These are phyloP conservation scores for Amniataba percoides DNA, from an alignment of 2,797 vertebrate species.

Conservation along the genomic window DNA sequence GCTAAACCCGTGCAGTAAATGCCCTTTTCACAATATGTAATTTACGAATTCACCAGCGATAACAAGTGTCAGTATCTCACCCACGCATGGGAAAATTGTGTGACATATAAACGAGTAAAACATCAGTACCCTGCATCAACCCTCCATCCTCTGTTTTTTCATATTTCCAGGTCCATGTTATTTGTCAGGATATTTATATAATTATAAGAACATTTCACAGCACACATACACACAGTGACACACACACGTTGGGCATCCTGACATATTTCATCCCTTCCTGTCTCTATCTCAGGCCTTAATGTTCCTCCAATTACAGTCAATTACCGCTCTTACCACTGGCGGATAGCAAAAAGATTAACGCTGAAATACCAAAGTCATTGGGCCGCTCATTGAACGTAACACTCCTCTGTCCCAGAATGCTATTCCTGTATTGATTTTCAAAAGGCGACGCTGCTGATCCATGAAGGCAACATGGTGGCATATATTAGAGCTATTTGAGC, in stretches of 20 bases:
- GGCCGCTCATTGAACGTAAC: conserved; percentile 69
- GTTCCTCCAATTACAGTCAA: conserved; percentile 70
- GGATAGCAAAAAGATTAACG: conserved; percentile 66
- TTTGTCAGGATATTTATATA: conserved; percentile 49
- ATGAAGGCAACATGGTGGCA: conserved; percentile 81
- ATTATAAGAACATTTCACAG: conserved; percentile 50
- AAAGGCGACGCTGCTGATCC: conserved; percentile 79
- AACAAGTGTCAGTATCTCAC: conserved; percentile 6
- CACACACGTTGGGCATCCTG: conserved; percentile 34
- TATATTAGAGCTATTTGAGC: conserved; percentile 82
- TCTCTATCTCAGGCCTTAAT: conserved; percentile 54
- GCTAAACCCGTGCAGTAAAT: neutral
- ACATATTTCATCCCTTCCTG: conserved; percentile 55
- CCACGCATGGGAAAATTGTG: conserved; percentile 24
- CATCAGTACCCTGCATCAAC: conserved; percentile 14
- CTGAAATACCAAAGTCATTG: conserved; percentile 70
- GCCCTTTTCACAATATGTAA: neutral
- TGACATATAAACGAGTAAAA: conserved; percentile 32
- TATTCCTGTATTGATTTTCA: conserved; percentile 79
- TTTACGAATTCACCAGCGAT: neutral
- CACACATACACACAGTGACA: conserved; percentile 24
- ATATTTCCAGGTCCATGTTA: conserved; percentile 25
- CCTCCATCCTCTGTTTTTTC: conserved; percentile 19
- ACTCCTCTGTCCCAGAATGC: conserved; percentile 54
- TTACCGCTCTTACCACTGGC: conserved; percentile 59